Evolutionary conservation across 2,113 vertebrate genomes (phyloP), one percentile per base, ranked within the genome.

Genomic region (Scomber colias): DNA sequence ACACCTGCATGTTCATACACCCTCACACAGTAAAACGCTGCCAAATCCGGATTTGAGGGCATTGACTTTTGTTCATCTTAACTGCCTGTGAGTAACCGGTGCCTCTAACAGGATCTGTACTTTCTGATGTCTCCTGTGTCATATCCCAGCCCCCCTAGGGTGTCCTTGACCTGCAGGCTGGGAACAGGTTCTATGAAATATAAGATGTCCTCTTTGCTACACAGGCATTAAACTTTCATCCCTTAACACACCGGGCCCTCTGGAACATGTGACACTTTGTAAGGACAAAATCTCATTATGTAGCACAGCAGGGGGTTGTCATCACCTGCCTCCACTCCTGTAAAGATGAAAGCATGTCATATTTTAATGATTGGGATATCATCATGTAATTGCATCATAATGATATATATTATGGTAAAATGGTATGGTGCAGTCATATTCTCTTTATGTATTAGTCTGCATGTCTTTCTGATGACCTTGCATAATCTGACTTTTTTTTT

Each of bases 281-380:
- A 19, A 55, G 81, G 65, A 81, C 1, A 64, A 54, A 67, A 86
- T 57, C 87, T 82, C 74, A 90, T 90, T 85, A 90, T 77, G 76
- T 75, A 15, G 63, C 76, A n/a, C 78, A 70, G 75, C 17, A 1
- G 83, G 81, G 31, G 3, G 54, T 35, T 44, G 51, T 74, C 77
- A 68, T 78, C 81, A 30, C 59, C 75, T 69, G 53, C 61, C 40
- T 71, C 49, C 6, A 7, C 65, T 48, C 62, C 54, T 44, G 69
- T 66, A 59, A 45, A 75, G 71, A 81, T 85, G 48, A 86, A 85
- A 70, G 63, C 73, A 31, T 35, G 54, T 49, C 49, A 63, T 50
- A 81, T 75, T 75, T 72, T 81, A 70, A 81, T 44, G 65, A 70
- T 53, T n/a, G 30, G 15, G 66, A 61, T 46, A 71, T 69, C 0